Conservation (phyloP, 2,888 invertebrate species). For the Perizoma affinitatum region DNA sequence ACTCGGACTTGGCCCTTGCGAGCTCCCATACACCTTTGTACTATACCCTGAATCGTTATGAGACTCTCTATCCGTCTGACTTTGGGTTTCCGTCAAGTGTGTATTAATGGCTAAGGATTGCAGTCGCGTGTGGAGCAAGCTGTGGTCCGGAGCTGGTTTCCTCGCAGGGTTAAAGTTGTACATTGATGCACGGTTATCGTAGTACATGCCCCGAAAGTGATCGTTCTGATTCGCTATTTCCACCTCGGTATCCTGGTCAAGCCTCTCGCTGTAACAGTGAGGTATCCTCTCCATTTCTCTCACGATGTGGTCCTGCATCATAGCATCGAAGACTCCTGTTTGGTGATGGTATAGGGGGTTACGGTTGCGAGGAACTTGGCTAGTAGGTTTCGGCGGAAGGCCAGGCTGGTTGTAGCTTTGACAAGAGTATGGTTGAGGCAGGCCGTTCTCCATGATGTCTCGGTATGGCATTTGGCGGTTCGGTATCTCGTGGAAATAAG, state of each 20-base stretch:
- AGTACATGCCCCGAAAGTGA: slow-evolving; percentile 70
- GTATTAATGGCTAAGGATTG: slow-evolving; percentile 80
- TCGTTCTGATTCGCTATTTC: slow-evolving; percentile 78
- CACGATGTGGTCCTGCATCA: slow-evolving; percentile 81
- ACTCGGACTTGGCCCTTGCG: slow-evolving; percentile 91
- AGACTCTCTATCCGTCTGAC: slow-evolving; percentile 85
- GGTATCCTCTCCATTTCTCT: slow-evolving; percentile 80
- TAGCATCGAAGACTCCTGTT: slow-evolving; percentile 76
- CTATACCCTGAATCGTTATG: slow-evolving; percentile 95
- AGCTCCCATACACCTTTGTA: slow-evolving; percentile 91
- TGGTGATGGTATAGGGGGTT: slow-evolving; percentile 75
- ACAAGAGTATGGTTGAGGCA: slow-evolving; percentile 59
- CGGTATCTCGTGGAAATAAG: slow-evolving; percentile 85
- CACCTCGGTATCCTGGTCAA: slow-evolving; percentile 76
- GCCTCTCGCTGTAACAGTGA: slow-evolving; percentile 76
- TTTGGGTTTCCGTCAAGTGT: slow-evolving; percentile 75
- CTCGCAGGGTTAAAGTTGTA: slow-evolving; percentile 57
- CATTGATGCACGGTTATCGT: slow-evolving; percentile 67
- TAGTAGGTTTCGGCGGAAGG: slow-evolving; percentile 58
- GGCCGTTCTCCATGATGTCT: slow-evolving; percentile 56
- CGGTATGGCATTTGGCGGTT: slow-evolving; percentile 75
- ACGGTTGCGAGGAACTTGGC: slow-evolving; percentile 68
- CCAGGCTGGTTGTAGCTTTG: slow-evolving; percentile 70
- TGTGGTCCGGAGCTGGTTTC: slow-evolving; percentile 72
- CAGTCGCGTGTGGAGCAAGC: slow-evolving; percentile 71